Percentiles rank a stretch among this genome's conserved stretches.
These are phyloP conservation scores for Lethrus apterus DNA, from an alignment of 1,140 invertebrate genomes.

Conservation along the genomic window DNA sequence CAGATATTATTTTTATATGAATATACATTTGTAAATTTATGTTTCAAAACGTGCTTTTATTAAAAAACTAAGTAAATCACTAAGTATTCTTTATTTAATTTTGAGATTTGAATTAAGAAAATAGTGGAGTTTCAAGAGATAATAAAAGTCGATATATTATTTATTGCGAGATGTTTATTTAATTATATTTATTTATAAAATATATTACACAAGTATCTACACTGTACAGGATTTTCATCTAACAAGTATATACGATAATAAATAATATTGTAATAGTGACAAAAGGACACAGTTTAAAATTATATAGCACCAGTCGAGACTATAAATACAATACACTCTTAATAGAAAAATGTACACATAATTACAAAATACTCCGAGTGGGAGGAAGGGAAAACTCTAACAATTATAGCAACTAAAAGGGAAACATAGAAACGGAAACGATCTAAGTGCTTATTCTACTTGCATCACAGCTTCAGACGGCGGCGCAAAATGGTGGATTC, in stretches of 20 bases:
- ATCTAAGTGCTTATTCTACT: constrained; percentile 34
- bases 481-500: constrained; percentile 26
- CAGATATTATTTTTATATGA: no score
- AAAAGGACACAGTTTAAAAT: constrained; percentile 30
- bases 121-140: no score
- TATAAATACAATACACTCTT: constrained; percentile 29
- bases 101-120: no score
- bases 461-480: constrained; percentile 39
- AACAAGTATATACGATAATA: constrained; percentile 31
- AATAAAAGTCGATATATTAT: no score
- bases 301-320: constrained; percentile 41
- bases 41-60: no score
- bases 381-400: constrained; percentile 7
- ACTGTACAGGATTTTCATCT: constrained; percentile 39
- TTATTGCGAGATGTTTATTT: constrained; percentile 38
- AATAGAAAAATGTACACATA: constrained; percentile 26
- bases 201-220: constrained; percentile 44
- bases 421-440: constrained; percentile 15
- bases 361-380: constrained; percentile 26
- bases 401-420: constrained; percentile 18
- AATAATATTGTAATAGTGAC: constrained; percentile 22
- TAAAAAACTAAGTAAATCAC: no score
- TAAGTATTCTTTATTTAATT: no score
- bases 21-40: no score
- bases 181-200: constrained; percentile 43